Conservation (phyloP, 2,113 vertebrate species). For the Nyctibius bracteatus region DNA sequence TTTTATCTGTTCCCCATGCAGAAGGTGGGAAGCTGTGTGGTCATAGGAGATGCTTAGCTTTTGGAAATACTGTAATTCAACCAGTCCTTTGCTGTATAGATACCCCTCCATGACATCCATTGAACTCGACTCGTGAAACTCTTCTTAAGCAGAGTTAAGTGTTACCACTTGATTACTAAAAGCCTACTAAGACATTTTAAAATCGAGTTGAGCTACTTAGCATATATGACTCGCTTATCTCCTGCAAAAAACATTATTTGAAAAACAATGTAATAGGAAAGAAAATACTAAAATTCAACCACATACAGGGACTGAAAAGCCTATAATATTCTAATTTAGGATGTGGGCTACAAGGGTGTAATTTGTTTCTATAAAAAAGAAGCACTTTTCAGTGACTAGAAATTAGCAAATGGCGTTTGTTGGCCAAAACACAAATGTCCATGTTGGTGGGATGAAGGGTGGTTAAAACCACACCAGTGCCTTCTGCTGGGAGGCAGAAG, state of each 20-base stretch:
- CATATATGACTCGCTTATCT: neutral
- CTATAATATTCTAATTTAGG: neutral
- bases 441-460: accelerated
- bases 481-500: neutral
- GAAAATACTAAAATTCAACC: neutral
- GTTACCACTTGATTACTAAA: neutral
- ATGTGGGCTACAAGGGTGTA: neutral
- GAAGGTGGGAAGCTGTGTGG: neutral
- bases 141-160: neutral
- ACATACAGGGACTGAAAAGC: neutral
- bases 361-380: neutral
- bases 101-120: neutral
- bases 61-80: neutral
- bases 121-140: neutral
- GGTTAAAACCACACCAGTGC: neutral
- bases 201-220: neutral
- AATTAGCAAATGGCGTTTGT: neutral
- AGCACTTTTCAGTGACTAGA: neutral
- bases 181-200: neutral
- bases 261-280: neutral
- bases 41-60: neutral
- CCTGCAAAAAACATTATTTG: neutral
- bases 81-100: neutral
- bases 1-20: neutral
- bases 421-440: neutral